Evolutionary conservation across 2,888 invertebrate genomes (phyloP).

Genomic region (Anodontia alba): DNA sequence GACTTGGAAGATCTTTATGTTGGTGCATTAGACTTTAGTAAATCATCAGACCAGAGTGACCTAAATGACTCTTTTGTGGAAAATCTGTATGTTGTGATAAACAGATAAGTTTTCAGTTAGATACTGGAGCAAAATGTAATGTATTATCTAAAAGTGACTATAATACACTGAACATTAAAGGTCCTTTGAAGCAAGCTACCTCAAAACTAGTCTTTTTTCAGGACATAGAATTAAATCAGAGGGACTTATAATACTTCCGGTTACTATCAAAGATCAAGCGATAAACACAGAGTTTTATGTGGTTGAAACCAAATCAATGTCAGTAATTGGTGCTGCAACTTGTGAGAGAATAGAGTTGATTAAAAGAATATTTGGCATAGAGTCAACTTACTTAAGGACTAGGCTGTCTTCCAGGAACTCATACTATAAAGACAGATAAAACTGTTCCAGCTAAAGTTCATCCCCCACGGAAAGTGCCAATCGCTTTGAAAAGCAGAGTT

Average conservation of each 20-base stretch:
- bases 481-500: constrained; percentile 45
- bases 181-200: constrained; percentile 26
- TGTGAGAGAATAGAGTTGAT: constrained; percentile 35
- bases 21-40: background rate
- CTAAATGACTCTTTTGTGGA: constrained; percentile 30
- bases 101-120: constrained; percentile 37
- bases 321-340: constrained; percentile 44
- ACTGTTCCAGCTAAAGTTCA: constrained; percentile 53
- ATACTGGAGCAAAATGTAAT: constrained; percentile 53
- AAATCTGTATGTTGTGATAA: constrained; percentile 3
- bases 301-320: constrained; percentile 31
- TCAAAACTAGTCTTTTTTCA: constrained; percentile 40
- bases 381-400: constrained; percentile 35
- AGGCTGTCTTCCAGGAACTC: constrained; percentile 43
- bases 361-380: constrained; percentile 32
- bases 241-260: constrained; percentile 25
- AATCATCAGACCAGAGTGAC: constrained; percentile 1
- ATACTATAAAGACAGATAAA: constrained; percentile 36
- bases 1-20: constrained; percentile 34
- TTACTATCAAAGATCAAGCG: constrained; percentile 16
- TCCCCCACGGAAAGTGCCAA: constrained; percentile 51
- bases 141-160: constrained; percentile 34
- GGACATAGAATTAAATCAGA: constrained; percentile 38
- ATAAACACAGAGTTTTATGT: constrained; percentile 36
- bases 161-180: constrained; percentile 32